Conservation (phyloP, 2,113 vertebrate genomes). For the Quiscalus mexicanus region DNA sequence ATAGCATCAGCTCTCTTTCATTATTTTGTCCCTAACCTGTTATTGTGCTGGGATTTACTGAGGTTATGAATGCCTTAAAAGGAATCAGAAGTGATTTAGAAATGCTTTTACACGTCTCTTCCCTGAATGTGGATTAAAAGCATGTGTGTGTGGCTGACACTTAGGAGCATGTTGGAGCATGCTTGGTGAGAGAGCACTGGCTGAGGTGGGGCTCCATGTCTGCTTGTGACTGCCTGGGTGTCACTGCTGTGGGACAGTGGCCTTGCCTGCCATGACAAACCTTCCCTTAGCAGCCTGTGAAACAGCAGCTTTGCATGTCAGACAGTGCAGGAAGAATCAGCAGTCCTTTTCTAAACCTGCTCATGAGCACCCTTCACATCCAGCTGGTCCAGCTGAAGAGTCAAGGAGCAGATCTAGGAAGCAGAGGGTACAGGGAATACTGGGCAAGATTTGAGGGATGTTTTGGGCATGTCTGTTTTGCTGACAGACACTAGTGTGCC, state of each 20-base stretch:
- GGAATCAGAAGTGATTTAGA: conserved; percentile 5
- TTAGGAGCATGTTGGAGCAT: background rate
- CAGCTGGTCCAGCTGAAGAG: background rate
- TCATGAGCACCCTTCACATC: background rate
- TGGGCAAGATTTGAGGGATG: background rate
- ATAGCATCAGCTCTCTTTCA: background rate
- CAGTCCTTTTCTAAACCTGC: background rate
- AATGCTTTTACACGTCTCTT: conserved; percentile 2
- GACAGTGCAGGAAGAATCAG: background rate
- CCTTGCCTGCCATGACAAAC: background rate
- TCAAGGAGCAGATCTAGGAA: background rate
- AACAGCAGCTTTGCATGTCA: background rate
- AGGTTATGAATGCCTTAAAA: background rate
- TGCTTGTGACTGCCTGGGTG: background rate
- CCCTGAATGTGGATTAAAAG: background rate
- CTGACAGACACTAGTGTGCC: background rate
- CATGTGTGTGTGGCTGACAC: background rate
- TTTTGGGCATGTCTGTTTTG: background rate
- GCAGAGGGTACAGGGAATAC: background rate
- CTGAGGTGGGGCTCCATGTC: background rate
- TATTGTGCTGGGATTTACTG: background rate
- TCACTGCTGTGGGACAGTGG: background rate
- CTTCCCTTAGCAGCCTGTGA: background rate
- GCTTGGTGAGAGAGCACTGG: background rate
- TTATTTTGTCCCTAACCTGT: background rate